phyloP scores from a whole-genome alignment of 2,797 vertebrate genomes.

The Amblyraja radiata region DNA sequence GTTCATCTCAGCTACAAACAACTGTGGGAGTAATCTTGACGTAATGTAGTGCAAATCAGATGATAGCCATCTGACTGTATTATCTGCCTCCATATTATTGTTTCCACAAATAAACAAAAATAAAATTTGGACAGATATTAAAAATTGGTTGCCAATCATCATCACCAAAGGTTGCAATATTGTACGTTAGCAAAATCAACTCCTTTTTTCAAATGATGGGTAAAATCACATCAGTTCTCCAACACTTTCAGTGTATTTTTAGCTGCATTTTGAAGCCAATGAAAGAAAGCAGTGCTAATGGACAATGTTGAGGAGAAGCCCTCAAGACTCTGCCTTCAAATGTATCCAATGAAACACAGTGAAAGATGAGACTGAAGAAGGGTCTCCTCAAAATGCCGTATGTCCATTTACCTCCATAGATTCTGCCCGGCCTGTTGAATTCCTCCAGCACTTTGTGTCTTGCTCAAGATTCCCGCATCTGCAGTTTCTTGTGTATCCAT shows the following conservation, averaged over 20 bases:
- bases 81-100: no score
- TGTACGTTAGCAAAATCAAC: background rate
- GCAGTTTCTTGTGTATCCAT: no score
- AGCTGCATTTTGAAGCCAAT: background rate
- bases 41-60: background rate
- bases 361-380: no score
- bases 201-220: background rate
- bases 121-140: background rate
- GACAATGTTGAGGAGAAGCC: background rate
- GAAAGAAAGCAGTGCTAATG: background rate
- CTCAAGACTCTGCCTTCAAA: background rate
- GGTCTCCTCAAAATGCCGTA: no score
- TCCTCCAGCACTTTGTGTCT: no score
- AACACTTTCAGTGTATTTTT: background rate
- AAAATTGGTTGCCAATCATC: background rate
- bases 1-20: background rate
- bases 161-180: background rate
- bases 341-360: background rate
- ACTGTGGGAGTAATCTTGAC: background rate
- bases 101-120: background rate
- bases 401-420: no score
- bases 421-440: no score
- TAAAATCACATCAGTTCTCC: background rate
- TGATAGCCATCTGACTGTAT: background rate
- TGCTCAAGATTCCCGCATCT: no score